A percentile compares a stretch with the other conserved stretches of the same genome.
Conservation (phyloP, 2,888 invertebrate genomes). For the Plemyria rubiginata region DNA sequence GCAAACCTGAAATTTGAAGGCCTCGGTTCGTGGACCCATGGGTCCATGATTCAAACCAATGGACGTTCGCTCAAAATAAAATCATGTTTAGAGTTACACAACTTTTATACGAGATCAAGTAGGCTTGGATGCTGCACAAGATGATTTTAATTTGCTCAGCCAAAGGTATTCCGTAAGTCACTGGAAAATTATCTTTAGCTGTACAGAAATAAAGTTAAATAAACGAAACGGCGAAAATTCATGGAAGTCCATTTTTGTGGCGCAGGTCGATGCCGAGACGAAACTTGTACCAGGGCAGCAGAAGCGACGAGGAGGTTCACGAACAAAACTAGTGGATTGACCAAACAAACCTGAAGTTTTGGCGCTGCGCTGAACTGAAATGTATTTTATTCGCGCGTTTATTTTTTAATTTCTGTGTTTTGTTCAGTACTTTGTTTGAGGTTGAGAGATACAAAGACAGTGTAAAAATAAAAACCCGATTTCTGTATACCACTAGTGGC, state of each 20-base stretch:
- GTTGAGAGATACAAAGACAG: too few relatives aligned
- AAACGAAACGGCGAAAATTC: conserved; percentile 28
- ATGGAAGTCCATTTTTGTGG: conserved; percentile 40
- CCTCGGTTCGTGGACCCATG: conserved; percentile 4
- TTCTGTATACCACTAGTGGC: too few relatives aligned
- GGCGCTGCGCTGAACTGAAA: neutral
- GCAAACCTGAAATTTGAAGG: conserved; percentile 18
- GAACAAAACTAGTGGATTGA: conserved; percentile 11
- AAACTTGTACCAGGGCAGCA: conserved; percentile 63
- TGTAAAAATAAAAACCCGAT: too few relatives aligned
- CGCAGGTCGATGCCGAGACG: conserved; percentile 47
- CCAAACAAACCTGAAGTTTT: conserved; percentile 6
- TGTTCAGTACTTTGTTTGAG: neutral
- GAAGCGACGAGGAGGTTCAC: conserved; percentile 36
- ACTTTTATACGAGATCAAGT: conserved; percentile 9
- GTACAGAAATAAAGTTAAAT: conserved; percentile 33
- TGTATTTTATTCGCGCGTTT: too few relatives aligned
- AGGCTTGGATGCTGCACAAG: conserved; percentile 31
- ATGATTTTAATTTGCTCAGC: conserved; percentile 29
- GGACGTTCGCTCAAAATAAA: neutral
- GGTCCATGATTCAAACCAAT: conserved; percentile 5
- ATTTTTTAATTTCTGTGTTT: neutral
- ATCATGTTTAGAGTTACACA: conserved; percentile 6
- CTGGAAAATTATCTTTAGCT: conserved; percentile 30
- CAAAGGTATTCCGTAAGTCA: conserved; percentile 22